Base-by-base conservation (phyloP, 1,140 invertebrate species). In the Meloidogyne chitwoodi region DNA sequence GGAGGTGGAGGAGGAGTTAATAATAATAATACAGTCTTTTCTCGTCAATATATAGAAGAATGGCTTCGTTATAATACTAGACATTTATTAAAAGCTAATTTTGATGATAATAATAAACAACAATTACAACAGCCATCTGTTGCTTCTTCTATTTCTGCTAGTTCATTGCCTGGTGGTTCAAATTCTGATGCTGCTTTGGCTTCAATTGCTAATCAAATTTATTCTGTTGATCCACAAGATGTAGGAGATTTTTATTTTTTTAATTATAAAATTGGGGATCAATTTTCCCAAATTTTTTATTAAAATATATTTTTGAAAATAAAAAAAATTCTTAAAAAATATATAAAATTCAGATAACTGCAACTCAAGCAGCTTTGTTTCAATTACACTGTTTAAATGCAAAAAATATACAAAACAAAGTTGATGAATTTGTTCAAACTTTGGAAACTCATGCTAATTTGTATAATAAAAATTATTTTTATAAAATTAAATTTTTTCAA, bases 311-410 rank as follows among this genome's bases (percentile, higher is more conserved):
- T 31, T 6, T 3, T 31, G 2, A 31, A 31, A 29, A n/a, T n/a
- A n/a, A n/a, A 67, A 19, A 29, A 26, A 11, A 22, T 38, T 24
- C 2, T 31, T 8, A 0, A 31, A 11, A 38, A 38, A 8, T 38
- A 38, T 8, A 38, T 38, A 34, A 74, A 11, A 71, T 22, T 16
- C 19, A 77, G 65, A 31, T 61, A 29, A 74, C 79, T 14, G 80
- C 79, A 27, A 38, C 80, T n/a, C 48, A 56, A 22, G 48, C 48
- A 64, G 78, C 62, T 65, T 80, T 22, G 69, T 56, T 80, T 63
- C 64, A 76, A 44, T 68, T 80, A 12, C 80, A 80, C 24, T 80
- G 80, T 70, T 48, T 82, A n/a, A 80, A 80, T 31, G 70, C 80
- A 29, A 68, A 72, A 68, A 79, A 70, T 26, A 78, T 80, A 10